Evolutionary conservation across 2,113 vertebrate species (phyloP).

Genomic region (Irena cyanogastra): DNA sequence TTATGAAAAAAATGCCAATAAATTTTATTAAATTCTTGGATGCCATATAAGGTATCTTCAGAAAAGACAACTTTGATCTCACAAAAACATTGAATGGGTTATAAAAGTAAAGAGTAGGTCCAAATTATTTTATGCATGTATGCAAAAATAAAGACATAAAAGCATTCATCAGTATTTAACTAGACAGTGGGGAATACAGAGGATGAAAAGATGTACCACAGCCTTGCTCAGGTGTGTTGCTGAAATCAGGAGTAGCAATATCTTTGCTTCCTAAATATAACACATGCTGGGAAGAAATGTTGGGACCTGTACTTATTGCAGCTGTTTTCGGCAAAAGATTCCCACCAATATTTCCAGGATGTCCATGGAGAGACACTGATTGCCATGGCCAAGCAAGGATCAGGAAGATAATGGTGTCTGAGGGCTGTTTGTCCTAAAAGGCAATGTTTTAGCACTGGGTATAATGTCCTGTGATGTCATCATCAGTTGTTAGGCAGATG

Average conservation of each 20-base stretch:
- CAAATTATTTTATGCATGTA: neutral
- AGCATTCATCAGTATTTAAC: neutral
- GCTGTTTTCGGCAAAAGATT: neutral
- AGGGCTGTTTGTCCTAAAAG: neutral
- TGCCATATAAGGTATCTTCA: neutral
- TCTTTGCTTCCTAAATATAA: neutral
- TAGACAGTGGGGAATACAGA: neutral
- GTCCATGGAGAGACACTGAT: neutral
- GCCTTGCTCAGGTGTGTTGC: neutral
- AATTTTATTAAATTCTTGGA: neutral
- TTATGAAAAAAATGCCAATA: neutral
- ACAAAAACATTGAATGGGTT: neutral
- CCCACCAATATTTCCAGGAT: neutral
- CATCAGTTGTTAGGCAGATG: neutral
- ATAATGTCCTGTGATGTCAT: neutral
- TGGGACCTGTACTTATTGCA: neutral
- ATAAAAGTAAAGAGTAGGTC: neutral
- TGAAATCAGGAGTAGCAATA: too few relatives aligned
- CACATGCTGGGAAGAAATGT: neutral
- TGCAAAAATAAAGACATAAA: neutral
- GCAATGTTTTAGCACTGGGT: neutral
- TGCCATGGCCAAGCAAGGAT: neutral
- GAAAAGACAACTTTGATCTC: neutral
- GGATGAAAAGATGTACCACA: neutral
- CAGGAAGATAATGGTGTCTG: neutral